Percentiles rank a stretch among this genome's conserved stretches.
Evolutionary conservation across 2,888 invertebrate species (phyloP).

Genomic region (Eledona agricola): DNA sequence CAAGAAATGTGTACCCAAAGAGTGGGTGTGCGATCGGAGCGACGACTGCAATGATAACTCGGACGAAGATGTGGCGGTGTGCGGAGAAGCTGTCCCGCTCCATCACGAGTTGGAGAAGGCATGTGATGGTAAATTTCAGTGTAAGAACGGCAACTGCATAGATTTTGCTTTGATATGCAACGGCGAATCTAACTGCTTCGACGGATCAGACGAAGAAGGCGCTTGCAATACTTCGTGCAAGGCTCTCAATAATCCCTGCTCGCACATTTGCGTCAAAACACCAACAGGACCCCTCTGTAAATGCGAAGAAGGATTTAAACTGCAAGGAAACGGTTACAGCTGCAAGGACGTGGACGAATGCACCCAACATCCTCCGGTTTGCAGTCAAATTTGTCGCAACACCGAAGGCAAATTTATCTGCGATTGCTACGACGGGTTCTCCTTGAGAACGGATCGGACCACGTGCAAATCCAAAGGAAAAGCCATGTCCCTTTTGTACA

Average conservation of each 20-base stretch:
- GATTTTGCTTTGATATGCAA: constrained; percentile 73
- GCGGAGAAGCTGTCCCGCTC: constrained; percentile 25
- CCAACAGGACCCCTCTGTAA: constrained; percentile 74
- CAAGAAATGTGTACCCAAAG: constrained; percentile 67
- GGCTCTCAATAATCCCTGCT: constrained; percentile 62
- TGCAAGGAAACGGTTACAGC: constrained; percentile 63
- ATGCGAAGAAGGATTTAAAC: constrained; percentile 70
- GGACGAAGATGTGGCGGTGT: constrained; percentile 67
- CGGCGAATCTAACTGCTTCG: constrained; percentile 69
- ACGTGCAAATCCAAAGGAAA: constrained; percentile 74
- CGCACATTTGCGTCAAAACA: constrained; percentile 69
- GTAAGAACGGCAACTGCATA: constrained; percentile 73
- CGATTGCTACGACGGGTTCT: constrained; percentile 69
- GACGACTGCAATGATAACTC: constrained; percentile 77
- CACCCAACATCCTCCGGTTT: constrained; percentile 63
- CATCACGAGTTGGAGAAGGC: constrained; percentile 30
- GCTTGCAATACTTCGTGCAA: constrained; percentile 68
- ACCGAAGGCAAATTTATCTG: constrained; percentile 67
- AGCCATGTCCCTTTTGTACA: constrained; percentile 66
- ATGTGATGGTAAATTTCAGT: constrained; percentile 63
- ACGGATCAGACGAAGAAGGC: constrained; percentile 76
- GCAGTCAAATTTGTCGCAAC: constrained; percentile 74
- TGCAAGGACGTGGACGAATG: constrained; percentile 83
- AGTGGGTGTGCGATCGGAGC: constrained; percentile 69
- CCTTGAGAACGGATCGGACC: constrained; percentile 68